These are phyloP conservation scores for Pimpla rufipes DNA, from an alignment of 2,888 invertebrate genomes.

Conservation along the genomic window DNA sequence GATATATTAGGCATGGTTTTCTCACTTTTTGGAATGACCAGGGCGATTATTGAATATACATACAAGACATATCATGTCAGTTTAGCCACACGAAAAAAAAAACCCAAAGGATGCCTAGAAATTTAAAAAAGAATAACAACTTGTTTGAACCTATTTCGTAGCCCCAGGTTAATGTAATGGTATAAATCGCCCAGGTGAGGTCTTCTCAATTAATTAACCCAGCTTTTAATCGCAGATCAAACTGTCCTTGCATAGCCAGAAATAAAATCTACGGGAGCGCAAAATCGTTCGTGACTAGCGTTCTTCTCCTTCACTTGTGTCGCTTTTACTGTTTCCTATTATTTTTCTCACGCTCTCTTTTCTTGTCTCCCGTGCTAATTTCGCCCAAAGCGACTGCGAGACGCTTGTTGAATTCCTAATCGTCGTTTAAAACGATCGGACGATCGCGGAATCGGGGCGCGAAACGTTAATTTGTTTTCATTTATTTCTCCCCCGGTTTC, in stretches of 20 bases:
- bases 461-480: conserved; percentile 17
- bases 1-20: too few species aligned
- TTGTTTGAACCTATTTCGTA: neutral
- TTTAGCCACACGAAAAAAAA: too few species aligned
- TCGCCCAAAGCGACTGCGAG: conserved; percentile 22
- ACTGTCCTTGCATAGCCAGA: neutral
- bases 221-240: conserved; percentile 1
- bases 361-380: conserved; percentile 46
- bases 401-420: conserved; percentile 57
- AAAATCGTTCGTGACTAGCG: too few species aligned
- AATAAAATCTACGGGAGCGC: neutral
- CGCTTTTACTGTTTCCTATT: neutral
- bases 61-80: too few species aligned
- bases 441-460: conserved; percentile 36
- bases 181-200: neutral
- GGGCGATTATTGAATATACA: too few species aligned
- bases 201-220: neutral
- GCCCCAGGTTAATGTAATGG: neutral
- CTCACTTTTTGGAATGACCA: too few species aligned
- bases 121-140: neutral
- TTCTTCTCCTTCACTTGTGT: neutral
- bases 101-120: neutral
- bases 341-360: conserved; percentile 21
- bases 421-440: neutral
- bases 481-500: neutral